Conservation (phyloP, 1,140 invertebrate genomes). For the Philaenus spumarius region DNA sequence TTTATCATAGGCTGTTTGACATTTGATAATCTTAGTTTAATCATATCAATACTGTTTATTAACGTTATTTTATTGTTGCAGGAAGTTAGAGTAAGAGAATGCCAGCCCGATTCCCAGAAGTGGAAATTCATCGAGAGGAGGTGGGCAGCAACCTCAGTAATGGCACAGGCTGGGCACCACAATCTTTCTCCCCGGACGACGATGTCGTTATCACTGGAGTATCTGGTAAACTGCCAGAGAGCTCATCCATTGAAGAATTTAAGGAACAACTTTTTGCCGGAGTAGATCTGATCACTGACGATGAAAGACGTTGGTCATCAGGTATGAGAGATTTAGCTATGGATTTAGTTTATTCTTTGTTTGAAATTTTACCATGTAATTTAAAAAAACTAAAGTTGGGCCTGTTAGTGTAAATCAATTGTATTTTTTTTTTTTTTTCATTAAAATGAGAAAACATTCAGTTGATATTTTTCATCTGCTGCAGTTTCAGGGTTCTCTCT, state of each 20-base stretch:
- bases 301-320: conserved; percentile 70
- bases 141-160: background rate
- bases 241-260: conserved; percentile 82
- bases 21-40: too few relatives aligned
- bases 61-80: too few relatives aligned
- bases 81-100: conserved; percentile 37
- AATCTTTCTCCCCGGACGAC: conserved; percentile 43
- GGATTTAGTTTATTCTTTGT: too few relatives aligned
- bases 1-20: too few relatives aligned
- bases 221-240: conserved; percentile 85
- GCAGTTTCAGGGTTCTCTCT: too few relatives aligned
- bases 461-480: too few relatives aligned
- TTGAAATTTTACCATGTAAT: too few relatives aligned
- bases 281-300: conserved; percentile 82
- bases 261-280: conserved; percentile 75
- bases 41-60: too few relatives aligned
- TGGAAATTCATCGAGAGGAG: conserved; percentile 25
- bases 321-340: conserved; percentile 38
- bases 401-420: too few relatives aligned
- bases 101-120: conserved; percentile 51
- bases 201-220: conserved; percentile 86
- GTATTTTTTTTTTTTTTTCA: background rate
- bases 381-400: too few relatives aligned
- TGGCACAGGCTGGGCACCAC: background rate
- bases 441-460: too few relatives aligned